Evolutionary conservation across 2,113 vertebrate genomes (phyloP).

Genomic region (Lamprotornis superbus): DNA sequence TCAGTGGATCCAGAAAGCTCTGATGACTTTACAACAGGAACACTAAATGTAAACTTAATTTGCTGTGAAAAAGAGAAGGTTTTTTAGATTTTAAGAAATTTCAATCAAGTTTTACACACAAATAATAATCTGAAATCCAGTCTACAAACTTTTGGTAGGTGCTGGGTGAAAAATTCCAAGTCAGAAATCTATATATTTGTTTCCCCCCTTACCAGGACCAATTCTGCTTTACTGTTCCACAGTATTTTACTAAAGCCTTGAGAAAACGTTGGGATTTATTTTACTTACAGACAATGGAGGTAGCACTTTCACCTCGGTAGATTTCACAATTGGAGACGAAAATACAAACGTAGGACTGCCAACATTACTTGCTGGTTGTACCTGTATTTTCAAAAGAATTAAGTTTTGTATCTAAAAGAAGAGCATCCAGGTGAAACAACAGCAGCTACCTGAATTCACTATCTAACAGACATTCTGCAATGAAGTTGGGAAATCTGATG

Average conservation of each 20-base stretch:
- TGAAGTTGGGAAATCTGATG: not conserved
- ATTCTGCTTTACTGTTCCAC: not conserved
- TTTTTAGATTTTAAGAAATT: not conserved
- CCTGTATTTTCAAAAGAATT: conserved; percentile 64
- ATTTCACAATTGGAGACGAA: conserved; percentile 96
- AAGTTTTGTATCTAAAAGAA: not conserved
- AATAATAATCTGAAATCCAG: not conserved
- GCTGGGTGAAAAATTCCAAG: not conserved
- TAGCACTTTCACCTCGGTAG: conserved; percentile 86
- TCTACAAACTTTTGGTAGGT: not conserved
- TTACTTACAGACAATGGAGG: conserved; percentile 88
- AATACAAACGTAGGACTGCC: conserved; percentile 86
- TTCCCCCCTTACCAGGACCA: not conserved
- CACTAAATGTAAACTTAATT: conserved; percentile 91
- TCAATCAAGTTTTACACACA: not conserved
- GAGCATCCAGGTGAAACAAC: not conserved
- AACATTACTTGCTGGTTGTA: conserved; percentile 65
- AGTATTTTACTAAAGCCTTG: not conserved
- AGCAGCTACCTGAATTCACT: not conserved
- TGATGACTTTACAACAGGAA: conserved; percentile 86
- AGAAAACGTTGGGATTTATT: not conserved
- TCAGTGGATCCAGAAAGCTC: conserved; percentile 74
- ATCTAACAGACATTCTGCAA: not conserved
- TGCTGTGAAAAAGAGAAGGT: not conserved
- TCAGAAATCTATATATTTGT: not conserved